phyloP scores from a whole-genome alignment of 2,888 invertebrate species.

The Cheilosia impressa region DNA sequence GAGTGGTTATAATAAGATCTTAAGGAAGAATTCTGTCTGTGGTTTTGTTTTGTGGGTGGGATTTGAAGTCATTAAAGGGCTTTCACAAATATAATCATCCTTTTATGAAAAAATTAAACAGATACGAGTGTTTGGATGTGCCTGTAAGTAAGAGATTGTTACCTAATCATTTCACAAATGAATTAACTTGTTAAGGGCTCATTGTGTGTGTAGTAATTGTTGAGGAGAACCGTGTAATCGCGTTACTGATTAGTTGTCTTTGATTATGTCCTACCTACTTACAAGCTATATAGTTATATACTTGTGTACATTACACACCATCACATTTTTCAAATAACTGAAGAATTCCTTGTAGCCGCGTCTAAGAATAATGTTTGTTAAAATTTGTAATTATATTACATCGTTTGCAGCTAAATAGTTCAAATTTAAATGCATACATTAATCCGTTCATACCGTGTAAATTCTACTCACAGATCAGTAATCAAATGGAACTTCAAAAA shows the following conservation, averaged over 20 bases:
- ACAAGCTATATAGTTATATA: too few species aligned
- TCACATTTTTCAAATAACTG: too few species aligned
- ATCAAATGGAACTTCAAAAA: conserved; percentile 85
- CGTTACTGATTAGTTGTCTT: too few species aligned
- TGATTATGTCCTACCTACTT: too few species aligned
- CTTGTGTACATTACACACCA: too few species aligned
- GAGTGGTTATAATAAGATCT: conserved; percentile 40
- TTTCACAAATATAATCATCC: conserved; percentile 9
- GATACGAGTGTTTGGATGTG: conserved; percentile 19
- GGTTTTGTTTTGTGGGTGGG: conserved; percentile 13
- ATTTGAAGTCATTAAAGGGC: conserved; percentile 33
- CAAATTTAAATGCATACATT: too few species aligned
- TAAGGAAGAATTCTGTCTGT: conserved; percentile 3
- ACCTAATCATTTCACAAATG: conserved; percentile 5
- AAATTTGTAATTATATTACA: too few species aligned
- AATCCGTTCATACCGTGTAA: too few species aligned
- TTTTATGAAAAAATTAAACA: conserved; percentile 45
- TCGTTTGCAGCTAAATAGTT: too few species aligned
- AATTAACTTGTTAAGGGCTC: background rate
- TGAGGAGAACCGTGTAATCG: too few species aligned
- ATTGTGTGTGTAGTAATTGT: background rate
- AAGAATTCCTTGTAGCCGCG: too few species aligned
- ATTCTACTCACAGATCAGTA: conserved; percentile 84
- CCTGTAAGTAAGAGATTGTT: conserved; percentile 5
- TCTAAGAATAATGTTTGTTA: too few species aligned